Evolutionary conservation across 2,797 vertebrate species (phyloP).

Genomic region (Champsocephalus gunnari): DNA sequence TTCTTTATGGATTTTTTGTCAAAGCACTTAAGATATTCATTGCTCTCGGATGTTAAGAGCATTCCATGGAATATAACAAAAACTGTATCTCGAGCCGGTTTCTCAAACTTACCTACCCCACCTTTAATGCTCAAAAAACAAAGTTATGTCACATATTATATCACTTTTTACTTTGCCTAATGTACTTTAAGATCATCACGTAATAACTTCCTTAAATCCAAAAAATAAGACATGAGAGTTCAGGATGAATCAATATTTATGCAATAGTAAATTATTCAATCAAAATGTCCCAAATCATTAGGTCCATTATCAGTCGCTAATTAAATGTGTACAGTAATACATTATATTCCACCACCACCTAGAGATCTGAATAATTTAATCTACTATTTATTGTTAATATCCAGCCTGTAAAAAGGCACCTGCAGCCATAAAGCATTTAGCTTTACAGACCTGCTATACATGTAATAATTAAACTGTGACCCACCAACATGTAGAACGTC

Average conservation of each 20-base stretch:
- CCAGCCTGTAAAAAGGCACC: constrained; percentile 26
- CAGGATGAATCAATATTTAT: neutral
- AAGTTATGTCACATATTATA: constrained; percentile 40
- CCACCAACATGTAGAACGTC: constrained; percentile 24
- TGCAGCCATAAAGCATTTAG: constrained; percentile 43
- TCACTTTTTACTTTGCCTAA: constrained; percentile 14
- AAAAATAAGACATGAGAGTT: neutral
- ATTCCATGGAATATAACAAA: too few species aligned
- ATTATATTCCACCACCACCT: neutral
- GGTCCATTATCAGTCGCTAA: neutral
- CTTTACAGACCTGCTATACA: constrained; percentile 13
- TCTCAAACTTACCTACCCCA: too few species aligned
- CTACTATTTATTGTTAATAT: constrained; percentile 25
- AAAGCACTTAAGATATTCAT: too few species aligned
- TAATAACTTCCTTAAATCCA: neutral
- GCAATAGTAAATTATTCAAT: constrained; percentile 3
- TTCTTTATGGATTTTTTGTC: too few species aligned
- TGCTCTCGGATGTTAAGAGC: too few species aligned
- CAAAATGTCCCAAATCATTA: constrained; percentile 20
- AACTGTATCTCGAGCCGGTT: too few species aligned
- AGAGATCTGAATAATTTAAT: constrained; percentile 26
- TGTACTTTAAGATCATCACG: constrained; percentile 7
- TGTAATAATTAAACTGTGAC: constrained; percentile 35
- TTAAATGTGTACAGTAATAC: neutral
- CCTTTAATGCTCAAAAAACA: constrained; percentile 7